Conservation (phyloP, 2,888 invertebrate species). For the Nomada ruficornis region DNA sequence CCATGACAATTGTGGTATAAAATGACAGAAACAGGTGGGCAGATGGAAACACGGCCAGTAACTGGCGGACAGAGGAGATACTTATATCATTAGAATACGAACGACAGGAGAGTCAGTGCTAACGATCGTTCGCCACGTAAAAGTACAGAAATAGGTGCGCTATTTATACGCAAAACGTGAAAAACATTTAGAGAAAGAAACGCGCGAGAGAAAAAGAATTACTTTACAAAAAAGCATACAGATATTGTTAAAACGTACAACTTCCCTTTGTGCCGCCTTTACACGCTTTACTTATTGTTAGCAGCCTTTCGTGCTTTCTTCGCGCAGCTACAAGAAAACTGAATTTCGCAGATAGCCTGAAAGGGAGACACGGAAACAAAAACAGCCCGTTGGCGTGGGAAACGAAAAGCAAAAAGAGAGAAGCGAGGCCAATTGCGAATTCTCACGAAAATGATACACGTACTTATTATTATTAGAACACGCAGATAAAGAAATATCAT, state of each 20-base stretch:
- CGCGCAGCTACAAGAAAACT: too few species aligned
- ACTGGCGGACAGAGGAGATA: neutral
- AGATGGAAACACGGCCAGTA: constrained; percentile 13
- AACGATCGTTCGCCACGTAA: neutral
- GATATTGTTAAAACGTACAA: too few species aligned
- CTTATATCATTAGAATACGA: constrained; percentile 13
- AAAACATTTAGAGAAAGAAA: neutral
- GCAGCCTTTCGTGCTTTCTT: too few species aligned
- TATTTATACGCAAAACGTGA: neutral
- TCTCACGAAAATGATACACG: neutral
- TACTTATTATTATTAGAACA: too few species aligned
- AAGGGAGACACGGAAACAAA: neutral
- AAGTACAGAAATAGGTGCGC: neutral
- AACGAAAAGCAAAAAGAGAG: neutral
- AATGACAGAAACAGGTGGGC: constrained; percentile 24
- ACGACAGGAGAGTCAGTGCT: neutral
- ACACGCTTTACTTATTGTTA: too few species aligned
- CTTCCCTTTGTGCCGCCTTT: too few species aligned
- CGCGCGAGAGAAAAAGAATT: neutral
- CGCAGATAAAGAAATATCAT: too few species aligned
- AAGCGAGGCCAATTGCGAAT: neutral
- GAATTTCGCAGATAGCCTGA: neutral
- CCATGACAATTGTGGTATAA: constrained; percentile 24
- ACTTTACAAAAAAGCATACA: neutral
- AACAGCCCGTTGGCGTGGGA: neutral